A percentile compares a stretch with the other conserved stretches of the same genome.
Conservation (phyloP, 2,888 invertebrate species). For the Phortica okadai region DNA sequence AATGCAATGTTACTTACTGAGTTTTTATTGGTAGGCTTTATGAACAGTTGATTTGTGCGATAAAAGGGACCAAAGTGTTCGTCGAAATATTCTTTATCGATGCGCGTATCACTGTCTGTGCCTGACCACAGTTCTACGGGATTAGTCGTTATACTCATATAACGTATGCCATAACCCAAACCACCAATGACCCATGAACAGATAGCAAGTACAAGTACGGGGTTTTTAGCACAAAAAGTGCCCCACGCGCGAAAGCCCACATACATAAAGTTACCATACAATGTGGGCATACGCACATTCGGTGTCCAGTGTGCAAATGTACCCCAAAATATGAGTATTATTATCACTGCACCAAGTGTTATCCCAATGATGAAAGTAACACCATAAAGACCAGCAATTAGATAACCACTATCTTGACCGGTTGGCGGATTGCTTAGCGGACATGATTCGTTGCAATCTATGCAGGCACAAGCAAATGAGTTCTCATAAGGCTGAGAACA, state of each 20-base stretch:
- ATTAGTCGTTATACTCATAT: conserved; percentile 87
- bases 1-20: conserved; percentile 73
- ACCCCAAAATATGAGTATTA: conserved; percentile 66
- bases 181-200: conserved; percentile 80
- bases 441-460: conserved; percentile 84
- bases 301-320: conserved; percentile 40
- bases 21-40: conserved; percentile 81
- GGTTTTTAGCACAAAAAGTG: conserved; percentile 81
- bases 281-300: conserved; percentile 56
- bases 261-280: conserved; percentile 74
- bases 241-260: conserved; percentile 77
- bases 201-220: conserved; percentile 81
- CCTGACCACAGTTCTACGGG: conserved; percentile 97
- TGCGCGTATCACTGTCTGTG: conserved; percentile 85
- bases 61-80: conserved; percentile 92
- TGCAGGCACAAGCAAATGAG: conserved; percentile 84
- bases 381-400: conserved; percentile 81
- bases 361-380: conserved; percentile 81
- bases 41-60: conserved; percentile 91
- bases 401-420: conserved; percentile 76
- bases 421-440: conserved; percentile 77
- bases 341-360: conserved; percentile 76
- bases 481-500: conserved; percentile 80
- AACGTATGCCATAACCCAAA: conserved; percentile 82
- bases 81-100: conserved; percentile 93